Evolutionary conservation across 2,888 invertebrate species (phyloP).

Genomic region (Poecilus cupreus): DNA sequence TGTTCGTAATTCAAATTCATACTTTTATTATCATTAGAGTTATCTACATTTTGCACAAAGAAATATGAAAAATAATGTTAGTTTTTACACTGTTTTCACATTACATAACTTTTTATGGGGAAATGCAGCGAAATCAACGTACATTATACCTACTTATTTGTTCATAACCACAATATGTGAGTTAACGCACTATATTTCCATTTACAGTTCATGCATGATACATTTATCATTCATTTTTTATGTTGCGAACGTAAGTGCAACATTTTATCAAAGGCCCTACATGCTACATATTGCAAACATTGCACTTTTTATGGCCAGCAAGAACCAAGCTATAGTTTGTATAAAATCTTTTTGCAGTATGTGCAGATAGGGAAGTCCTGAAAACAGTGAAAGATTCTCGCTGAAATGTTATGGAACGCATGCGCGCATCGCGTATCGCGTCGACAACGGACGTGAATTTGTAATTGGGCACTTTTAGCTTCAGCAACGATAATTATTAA

Average conservation of each 20-base stretch:
- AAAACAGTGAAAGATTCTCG: background rate
- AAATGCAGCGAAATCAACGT: background rate
- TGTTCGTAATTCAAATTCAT: slow-evolving; percentile 19
- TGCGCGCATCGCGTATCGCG: background rate
- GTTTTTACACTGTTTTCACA: background rate
- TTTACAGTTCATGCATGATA: slow-evolving; percentile 3
- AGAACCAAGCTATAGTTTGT: background rate
- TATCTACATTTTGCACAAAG: slow-evolving; percentile 20
- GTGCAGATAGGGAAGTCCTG: background rate
- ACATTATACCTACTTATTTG: slow-evolving; percentile 1
- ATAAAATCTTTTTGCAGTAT: background rate
- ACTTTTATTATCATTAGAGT: slow-evolving; percentile 22
- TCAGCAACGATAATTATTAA: slow-evolving; percentile 18
- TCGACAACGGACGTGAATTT: slow-evolving; percentile 1
- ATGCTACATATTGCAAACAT: background rate
- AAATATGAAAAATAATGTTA: slow-evolving; percentile 19
- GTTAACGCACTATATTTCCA: slow-evolving; percentile 25
- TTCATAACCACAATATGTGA: background rate
- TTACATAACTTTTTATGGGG: background rate
- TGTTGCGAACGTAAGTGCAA: background rate
- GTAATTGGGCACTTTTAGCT: slow-evolving; percentile 1
- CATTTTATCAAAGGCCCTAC: slow-evolving; percentile 1
- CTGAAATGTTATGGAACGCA: background rate
- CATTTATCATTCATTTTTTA: slow-evolving; percentile 17
- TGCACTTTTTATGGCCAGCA: background rate